Conservation (phyloP, 2,797 vertebrate species). For the Xyrichtys novacula region DNA sequence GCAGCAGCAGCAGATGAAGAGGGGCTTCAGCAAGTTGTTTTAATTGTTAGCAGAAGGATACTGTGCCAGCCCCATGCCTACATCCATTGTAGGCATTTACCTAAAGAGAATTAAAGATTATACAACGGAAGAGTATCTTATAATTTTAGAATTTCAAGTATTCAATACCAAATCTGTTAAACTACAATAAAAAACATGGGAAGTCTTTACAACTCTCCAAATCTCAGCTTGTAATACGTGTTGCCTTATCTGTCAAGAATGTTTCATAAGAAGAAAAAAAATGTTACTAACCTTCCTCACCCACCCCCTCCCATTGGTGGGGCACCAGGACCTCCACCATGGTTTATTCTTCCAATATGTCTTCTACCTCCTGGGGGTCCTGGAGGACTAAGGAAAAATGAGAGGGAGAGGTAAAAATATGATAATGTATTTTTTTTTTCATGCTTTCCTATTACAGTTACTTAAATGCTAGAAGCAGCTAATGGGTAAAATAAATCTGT, state of each 20-base stretch:
- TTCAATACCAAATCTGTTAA: no score
- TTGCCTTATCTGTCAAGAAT: background rate
- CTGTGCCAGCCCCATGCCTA: conserved; percentile 83
- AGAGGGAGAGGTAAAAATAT: background rate
- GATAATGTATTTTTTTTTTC: background rate
- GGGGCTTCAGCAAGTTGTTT: conserved; percentile 54
- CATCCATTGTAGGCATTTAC: conserved; percentile 92
- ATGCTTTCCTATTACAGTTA: no score
- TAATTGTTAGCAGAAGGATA: conserved; percentile 55
- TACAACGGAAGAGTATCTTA: background rate
- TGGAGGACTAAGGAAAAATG: conserved; percentile 86
- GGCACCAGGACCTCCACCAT: conserved; percentile 89
- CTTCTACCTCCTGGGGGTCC: conserved; percentile 91
- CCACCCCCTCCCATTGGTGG: conserved; percentile 97
- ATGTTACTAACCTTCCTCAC: conserved; percentile 93
- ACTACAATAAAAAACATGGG: background rate
- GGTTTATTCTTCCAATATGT: conserved; percentile 93
- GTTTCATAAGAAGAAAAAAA: background rate
- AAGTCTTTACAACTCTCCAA: background rate
- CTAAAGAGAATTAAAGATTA: conserved; percentile 71
- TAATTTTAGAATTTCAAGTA: no score
- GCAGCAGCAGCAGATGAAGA: conserved; percentile 86
- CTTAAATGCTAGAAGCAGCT: no score
- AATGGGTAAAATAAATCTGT: no score
- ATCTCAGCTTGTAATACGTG: background rate